Percentiles rank a stretch among this genome's conserved stretches.
Evolutionary conservation across 2,888 invertebrate genomes (phyloP).

Genomic region (Hermodice carunculata): DNA sequence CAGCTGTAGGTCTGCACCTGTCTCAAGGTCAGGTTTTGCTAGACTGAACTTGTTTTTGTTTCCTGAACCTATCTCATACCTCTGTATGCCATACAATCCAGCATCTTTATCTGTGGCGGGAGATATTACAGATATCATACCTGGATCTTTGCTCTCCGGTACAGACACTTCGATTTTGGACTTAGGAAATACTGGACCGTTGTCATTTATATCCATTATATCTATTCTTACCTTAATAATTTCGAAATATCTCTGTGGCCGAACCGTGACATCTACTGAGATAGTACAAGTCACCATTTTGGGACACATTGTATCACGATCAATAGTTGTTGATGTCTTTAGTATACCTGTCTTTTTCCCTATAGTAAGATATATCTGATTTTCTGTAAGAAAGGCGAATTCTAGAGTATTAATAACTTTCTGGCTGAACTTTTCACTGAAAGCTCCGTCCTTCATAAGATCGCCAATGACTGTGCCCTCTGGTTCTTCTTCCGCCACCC

Average conservation of each 20-base stretch:
- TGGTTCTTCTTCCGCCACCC: too few relatives aligned
- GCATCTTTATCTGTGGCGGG: slow-evolving; percentile 32
- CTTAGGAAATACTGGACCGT: slow-evolving; percentile 25
- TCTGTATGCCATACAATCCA: slow-evolving; percentile 18
- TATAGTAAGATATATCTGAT: too few relatives aligned
- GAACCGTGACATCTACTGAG: slow-evolving; percentile 1
- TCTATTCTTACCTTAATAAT: slow-evolving; percentile 22
- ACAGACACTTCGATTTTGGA: neutral
- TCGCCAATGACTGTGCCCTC: too few relatives aligned
- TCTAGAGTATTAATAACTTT: too few relatives aligned
- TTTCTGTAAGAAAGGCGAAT: too few relatives aligned
- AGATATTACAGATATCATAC: slow-evolving; percentile 22
- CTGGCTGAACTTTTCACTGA: too few relatives aligned
- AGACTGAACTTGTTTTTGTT: neutral
- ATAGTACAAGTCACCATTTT: slow-evolving; percentile 3
- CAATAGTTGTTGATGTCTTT: neutral
- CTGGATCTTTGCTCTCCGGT: slow-evolving; percentile 18
- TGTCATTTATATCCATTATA: slow-evolving; percentile 33
- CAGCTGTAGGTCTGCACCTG: slow-evolving; percentile 45
- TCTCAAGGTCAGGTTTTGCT: slow-evolving; percentile 17
- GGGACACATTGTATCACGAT: slow-evolving; percentile 9
- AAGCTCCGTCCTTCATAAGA: too few relatives aligned
- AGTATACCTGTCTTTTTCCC: slow-evolving; percentile 9
- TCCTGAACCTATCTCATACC: slow-evolving; percentile 17
- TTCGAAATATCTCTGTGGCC: slow-evolving; percentile 22